These are phyloP conservation scores for Cottus gobio DNA, from an alignment of 2,113 vertebrate genomes.

Conservation along the genomic window DNA sequence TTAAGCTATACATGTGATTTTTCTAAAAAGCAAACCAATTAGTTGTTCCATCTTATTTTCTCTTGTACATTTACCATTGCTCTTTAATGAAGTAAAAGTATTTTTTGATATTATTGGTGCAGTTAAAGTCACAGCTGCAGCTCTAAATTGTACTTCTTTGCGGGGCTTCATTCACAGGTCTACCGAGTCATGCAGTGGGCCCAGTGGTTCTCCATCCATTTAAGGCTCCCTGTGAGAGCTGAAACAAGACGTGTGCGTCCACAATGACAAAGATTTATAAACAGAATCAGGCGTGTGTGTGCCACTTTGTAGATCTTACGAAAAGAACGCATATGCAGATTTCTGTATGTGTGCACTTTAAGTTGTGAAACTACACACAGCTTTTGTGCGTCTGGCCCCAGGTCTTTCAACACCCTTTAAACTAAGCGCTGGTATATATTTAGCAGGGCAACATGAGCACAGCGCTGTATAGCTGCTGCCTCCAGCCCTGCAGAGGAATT, in stretches of 20 bases:
- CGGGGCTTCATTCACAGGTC: not conserved
- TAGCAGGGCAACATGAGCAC: slow-evolving; percentile 43
- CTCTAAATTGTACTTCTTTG: not conserved
- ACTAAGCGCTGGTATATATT: slow-evolving; percentile 12
- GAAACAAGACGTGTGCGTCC: too few species aligned
- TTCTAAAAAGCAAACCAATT: too few species aligned
- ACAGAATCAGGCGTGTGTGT: not conserved
- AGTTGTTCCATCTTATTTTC: too few species aligned
- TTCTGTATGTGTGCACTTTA: not conserved
- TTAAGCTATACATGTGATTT: too few species aligned
- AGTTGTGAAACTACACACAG: not conserved
- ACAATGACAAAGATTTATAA: not conserved
- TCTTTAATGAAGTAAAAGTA: too few species aligned
- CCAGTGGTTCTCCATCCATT: not conserved
- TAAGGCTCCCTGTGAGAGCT: not conserved
- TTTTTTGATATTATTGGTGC: not conserved
- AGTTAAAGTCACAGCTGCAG: too few species aligned
- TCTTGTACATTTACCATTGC: too few species aligned
- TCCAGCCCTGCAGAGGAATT: slow-evolving; percentile 66
- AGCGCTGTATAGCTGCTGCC: slow-evolving; percentile 33
- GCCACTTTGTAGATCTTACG: not conserved
- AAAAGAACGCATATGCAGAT: not conserved
- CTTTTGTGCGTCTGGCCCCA: not conserved
- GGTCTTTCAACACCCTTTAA: not conserved
- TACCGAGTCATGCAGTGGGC: not conserved